Base-by-base conservation (phyloP, 23 tunicate species). In the Styela clava region DNA sequence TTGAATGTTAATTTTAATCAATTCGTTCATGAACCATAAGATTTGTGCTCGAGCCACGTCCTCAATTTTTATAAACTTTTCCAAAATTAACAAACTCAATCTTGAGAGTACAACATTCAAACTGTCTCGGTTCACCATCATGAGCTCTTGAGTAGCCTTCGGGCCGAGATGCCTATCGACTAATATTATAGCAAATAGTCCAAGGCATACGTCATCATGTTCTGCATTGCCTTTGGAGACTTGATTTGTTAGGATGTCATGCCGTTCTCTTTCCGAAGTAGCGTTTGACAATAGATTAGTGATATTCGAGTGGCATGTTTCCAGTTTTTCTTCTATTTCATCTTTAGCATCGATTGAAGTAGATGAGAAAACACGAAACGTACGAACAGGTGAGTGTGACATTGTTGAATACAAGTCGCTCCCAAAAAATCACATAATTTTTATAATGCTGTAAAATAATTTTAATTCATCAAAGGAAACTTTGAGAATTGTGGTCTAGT, bases 101-200 rank as follows among this genome's bases (percentile, higher is more conserved):
- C 88, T 83, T 16, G 63, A 27, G 28, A 91, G 35, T 16, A 91
- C 86, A 34, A 83, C 82, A 35, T 63, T 83, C 29, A 91, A 72
- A 62, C 89, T 91, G 52, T 91, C 97, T 21, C 97, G 87, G 44
- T 91, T 91, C 35, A 91, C 97, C 87, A 85, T 85, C 97, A 91
- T 91, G 62, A 91, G 74, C 52, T 86, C 84, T 73, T 91, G 97
- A 32, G 83, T 86, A 1, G 87, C 97, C 78, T 86, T 91, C 2
- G 82, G 64, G 0, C 91, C 79, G 35, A 79, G 73, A 12, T 74
- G 87, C 51, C 90, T 44, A 62, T 91, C 97, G 20, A 84, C 73
- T 24, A 91, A 61, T 29, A 91, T 82, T 24, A 82, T 91, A 9
- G 83, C 84, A 20, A 91, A 77, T 32, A 91, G 83, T 31, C 97